Evolutionary conservation across 2,113 vertebrate species (phyloP), one percentile per base, ranked within the genome.

Genomic region (Toxotes jaculatrix): DNA sequence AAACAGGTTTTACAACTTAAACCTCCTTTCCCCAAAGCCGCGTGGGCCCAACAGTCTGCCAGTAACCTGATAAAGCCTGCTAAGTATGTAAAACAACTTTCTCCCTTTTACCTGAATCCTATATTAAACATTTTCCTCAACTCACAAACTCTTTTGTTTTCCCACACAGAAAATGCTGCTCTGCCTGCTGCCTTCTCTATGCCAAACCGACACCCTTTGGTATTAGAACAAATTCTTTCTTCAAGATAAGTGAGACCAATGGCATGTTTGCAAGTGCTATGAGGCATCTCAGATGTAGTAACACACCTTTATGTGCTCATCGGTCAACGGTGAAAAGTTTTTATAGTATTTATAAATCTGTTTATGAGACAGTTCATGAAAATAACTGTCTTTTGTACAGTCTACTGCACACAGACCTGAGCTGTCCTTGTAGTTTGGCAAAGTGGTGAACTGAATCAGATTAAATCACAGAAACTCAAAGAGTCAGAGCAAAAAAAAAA

Each of bases 101-200:
- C 40, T 57, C 43, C 0, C 4, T 10, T 74, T 45, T 55, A 66
- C 4, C 45, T n/a, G 57, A 61, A 73, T 51, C 62, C 31, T 34
- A 23, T 34, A 23, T 59, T 27, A 62, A 62, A 59, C 3, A 4
- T 13, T 9, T 78, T 27, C 13, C 36, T 56, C 4, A 4, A 0
- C 16, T 62, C 23, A 17, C 53, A 42, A 76, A 40, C 7, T 62
- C 57, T 73, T 80, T 90, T 86, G 70, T 85, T 83, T 1, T 17
- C 14, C 55, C 3, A 56, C 16, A 63, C 63, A 73, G 57, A 40
- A 73, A 77, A 85, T 88, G 78, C 57, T 1, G 60, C 67, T 19
- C 57, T 40, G 56, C 55, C 62, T 36, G 69, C 62, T 36, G 69
- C 45, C 9, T 21, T 17, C 19, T 21, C 27, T 8, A 7, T 27